A percentile compares a stretch with the other conserved stretches of the same genome.
phyloP scores from a whole-genome alignment of 37 sponge, comb jelly and placozoan species.

The Aplysina aerophoba region DNA sequence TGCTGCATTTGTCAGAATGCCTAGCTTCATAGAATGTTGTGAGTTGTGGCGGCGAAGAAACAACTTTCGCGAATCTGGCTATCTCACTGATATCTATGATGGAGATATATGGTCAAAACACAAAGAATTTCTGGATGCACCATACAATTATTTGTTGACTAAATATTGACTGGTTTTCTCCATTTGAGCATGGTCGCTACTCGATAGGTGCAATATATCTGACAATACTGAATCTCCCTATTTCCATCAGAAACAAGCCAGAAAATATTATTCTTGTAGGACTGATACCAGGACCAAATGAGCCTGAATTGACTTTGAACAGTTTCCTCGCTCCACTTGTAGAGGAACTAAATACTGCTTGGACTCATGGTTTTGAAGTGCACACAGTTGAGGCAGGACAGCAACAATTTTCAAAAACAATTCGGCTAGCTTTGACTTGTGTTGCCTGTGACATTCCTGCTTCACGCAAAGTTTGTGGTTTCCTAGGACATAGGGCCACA shows the following conservation, averaged over 20 bases:
- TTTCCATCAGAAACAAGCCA: slow-evolving; percentile 10
- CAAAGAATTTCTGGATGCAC: not conserved
- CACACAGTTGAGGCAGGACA: not conserved
- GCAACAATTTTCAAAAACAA: not conserved
- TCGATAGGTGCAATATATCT: slow-evolving; percentile 51
- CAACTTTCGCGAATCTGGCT: not conserved
- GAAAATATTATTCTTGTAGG: slow-evolving; percentile 54
- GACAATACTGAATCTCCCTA: slow-evolving; percentile 42
- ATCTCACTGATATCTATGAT: slow-evolving; percentile 36
- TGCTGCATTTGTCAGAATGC: not conserved
- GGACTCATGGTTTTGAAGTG: slow-evolving; percentile 15
- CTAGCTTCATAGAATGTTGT: slow-evolving; percentile 45
- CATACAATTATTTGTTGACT: slow-evolving; percentile 28
- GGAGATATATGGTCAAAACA: slow-evolving; percentile 37
- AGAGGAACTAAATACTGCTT: slow-evolving; percentile 20
- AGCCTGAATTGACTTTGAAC: slow-evolving; percentile 31
- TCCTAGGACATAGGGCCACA: slow-evolving; percentile 34
- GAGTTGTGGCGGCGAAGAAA: slow-evolving; percentile 46
- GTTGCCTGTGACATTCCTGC: slow-evolving; percentile 53
- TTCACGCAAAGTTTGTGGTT: slow-evolving; percentile 53
- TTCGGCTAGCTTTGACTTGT: slow-evolving; percentile 25
- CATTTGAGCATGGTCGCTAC: slow-evolving; percentile 34
- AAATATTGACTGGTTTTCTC: slow-evolving; percentile 68
- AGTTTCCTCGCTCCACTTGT: slow-evolving; percentile 31
- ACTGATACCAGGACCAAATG: slow-evolving; percentile 52